phyloP scores from a whole-genome alignment of 2,888 invertebrate genomes.

The Smittia sp. region DNA sequence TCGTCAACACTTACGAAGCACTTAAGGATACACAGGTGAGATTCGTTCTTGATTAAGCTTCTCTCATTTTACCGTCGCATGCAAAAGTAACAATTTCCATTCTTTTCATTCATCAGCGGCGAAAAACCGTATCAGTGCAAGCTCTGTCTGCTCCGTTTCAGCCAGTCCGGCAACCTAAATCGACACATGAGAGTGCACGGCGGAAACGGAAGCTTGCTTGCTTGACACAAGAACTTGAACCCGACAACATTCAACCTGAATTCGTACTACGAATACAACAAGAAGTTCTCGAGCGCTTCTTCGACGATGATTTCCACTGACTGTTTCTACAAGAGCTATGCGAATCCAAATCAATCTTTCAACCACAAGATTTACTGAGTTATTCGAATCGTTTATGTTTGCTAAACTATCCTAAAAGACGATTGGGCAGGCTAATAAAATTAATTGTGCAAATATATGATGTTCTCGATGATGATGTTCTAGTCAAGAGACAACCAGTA shows the following conservation, averaged over 20 bases:
- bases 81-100: neutral
- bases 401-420: neutral
- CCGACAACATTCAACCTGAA: conserved; percentile 13
- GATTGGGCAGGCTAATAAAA: neutral
- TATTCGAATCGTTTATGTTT: neutral
- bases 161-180: conserved; percentile 92
- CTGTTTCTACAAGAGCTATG: conserved; percentile 22
- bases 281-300: conserved; percentile 25
- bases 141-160: conserved; percentile 79
- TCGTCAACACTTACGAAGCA: conserved; percentile 98
- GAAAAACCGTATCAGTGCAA: conserved; percentile 99
- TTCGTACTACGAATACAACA: conserved; percentile 38
- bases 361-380: conserved; percentile 7
- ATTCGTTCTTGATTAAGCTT: no score
- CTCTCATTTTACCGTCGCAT: no score
- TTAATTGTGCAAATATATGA: neutral
- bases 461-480: neutral
- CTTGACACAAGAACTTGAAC: conserved; percentile 56
- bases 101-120: conserved; percentile 59
- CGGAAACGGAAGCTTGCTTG: conserved; percentile 60
- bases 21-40: conserved; percentile 71
- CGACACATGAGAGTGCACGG: conserved; percentile 98
- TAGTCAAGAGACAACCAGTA: no score
- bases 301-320: neutral
- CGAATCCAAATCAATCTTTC: neutral